Conservation (phyloP, 2,113 vertebrate genomes). For the Protobothrops flavoviridis region DNA sequence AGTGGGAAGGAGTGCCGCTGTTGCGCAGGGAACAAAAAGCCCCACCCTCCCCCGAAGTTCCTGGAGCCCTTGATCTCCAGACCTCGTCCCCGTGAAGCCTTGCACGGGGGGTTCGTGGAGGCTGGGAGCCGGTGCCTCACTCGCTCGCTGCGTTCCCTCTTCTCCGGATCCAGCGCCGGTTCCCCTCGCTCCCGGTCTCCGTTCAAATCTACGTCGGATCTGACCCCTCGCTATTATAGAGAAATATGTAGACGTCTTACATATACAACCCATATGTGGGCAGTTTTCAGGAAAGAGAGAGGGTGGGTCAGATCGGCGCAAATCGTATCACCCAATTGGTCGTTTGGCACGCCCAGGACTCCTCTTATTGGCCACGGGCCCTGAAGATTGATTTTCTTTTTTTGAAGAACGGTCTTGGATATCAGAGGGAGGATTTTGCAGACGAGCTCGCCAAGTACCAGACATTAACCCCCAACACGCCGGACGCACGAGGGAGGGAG, state of each 20-base stretch:
- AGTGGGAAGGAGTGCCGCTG: background rate
- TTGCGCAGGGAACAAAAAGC: background rate
- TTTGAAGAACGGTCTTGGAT: background rate
- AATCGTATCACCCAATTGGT: background rate
- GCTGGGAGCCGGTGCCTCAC: background rate
- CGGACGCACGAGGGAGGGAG: background rate
- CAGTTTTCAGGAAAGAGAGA: conserved; percentile 13
- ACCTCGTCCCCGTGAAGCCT: background rate
- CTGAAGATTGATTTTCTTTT: conserved; percentile 2
- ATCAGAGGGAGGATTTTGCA: background rate
- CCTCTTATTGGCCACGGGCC: conserved; percentile 26
- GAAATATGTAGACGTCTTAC: background rate
- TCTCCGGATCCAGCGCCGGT: background rate
- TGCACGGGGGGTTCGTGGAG: background rate
- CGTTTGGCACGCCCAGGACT: background rate
- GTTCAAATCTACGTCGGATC: background rate
- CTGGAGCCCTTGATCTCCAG: background rate
- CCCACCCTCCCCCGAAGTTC: background rate
- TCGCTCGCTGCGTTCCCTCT: background rate
- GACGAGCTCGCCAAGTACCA: conserved; percentile 6
- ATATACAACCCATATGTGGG: conserved; percentile 8
- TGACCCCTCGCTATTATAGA: background rate
- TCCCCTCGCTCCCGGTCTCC: background rate
- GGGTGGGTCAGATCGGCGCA: conserved; percentile 29
- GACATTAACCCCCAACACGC: conserved; percentile 21